Evolutionary conservation across 2,113 vertebrate species (phyloP).

Genomic region (Murina feae): DNA sequence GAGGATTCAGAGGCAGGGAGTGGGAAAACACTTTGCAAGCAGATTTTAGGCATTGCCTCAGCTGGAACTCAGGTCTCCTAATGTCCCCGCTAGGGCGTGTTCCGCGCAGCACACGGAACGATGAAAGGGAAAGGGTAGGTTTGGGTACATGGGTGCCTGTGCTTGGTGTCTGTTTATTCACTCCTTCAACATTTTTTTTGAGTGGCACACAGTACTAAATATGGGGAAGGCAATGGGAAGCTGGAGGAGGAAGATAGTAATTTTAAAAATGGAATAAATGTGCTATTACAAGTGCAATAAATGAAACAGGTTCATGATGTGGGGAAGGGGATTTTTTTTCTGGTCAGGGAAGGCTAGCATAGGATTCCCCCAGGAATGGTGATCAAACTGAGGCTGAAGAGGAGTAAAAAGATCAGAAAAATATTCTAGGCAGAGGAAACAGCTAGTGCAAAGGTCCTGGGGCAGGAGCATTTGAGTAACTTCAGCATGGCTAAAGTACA

Average conservation of each 20-base stretch:
- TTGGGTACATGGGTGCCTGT: background rate
- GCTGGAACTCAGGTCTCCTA: background rate
- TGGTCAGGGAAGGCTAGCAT: background rate
- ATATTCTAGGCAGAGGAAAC: background rate
- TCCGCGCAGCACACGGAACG: background rate
- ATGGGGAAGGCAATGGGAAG: background rate
- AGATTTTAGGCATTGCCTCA: background rate
- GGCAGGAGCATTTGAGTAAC: background rate
- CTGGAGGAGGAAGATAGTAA: background rate
- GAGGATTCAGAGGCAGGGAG: background rate
- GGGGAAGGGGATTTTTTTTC: background rate
- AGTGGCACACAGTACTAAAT: background rate
- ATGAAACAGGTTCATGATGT: too few relatives aligned
- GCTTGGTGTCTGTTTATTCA: background rate
- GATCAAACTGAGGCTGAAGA: background rate
- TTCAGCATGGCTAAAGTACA: background rate
- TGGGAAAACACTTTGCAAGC: background rate
- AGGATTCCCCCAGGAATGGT: background rate
- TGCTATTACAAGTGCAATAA: background rate
- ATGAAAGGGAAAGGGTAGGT: background rate
- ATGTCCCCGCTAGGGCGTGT: background rate
- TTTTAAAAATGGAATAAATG: background rate
- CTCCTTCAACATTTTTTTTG: background rate
- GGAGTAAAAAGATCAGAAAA: background rate
- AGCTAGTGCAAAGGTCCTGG: constrained; percentile 12